Evolutionary conservation across 2,113 vertebrate species (phyloP).

Genomic region (Cnemophilus loriae): DNA sequence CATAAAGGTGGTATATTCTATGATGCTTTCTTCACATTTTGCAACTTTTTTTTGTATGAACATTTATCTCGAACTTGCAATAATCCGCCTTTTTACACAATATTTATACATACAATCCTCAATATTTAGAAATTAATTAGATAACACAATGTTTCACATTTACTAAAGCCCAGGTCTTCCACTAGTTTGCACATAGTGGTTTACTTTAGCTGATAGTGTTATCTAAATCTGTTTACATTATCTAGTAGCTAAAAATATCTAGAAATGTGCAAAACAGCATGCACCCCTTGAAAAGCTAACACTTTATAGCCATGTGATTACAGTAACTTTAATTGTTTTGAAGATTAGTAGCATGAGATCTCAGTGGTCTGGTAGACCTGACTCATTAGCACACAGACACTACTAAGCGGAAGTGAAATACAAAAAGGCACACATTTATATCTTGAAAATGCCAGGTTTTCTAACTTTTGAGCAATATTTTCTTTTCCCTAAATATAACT

Average conservation of each 20-base stretch:
- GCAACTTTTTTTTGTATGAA: fast-evolving
- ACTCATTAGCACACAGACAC: not conserved
- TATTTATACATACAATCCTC: not conserved
- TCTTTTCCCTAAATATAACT: not conserved
- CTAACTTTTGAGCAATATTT: not conserved
- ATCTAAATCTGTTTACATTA: not conserved
- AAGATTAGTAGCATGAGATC: not conserved
- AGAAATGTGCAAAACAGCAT: not conserved
- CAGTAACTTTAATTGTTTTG: not conserved
- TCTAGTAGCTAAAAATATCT: not conserved
- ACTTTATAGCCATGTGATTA: not conserved
- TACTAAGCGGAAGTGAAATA: not conserved
- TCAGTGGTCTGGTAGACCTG: not conserved
- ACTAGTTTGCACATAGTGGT: not conserved
- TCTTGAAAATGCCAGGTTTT: not conserved
- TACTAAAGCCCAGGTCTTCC: not conserved
- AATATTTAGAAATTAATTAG: not conserved
- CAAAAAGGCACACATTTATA: fast-evolving
- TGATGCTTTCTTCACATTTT: not conserved
- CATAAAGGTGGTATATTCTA: not conserved
- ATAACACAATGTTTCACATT: not conserved
- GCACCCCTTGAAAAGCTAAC: not conserved
- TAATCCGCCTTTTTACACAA: not conserved
- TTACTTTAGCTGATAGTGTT: not conserved
- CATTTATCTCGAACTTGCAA: not conserved